These are phyloP conservation scores for Ornithoptera priamus DNA, from an alignment of 2,888 invertebrate genomes.

Conservation along the genomic window DNA sequence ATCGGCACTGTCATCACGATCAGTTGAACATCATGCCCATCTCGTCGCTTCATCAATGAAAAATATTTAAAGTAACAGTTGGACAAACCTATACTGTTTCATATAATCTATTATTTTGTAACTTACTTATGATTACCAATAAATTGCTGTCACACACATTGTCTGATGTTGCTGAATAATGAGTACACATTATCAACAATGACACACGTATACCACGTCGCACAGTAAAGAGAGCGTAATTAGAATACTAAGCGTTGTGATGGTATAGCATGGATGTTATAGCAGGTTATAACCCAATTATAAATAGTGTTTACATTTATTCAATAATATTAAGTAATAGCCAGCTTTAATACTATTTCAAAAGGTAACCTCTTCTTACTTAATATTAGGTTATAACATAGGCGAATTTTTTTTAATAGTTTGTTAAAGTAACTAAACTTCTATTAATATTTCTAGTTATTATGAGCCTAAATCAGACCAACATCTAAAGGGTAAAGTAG, in stretches of 20 bases:
- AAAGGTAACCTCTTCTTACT: too few species aligned
- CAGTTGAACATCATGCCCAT: too few species aligned
- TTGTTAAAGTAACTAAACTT: too few species aligned
- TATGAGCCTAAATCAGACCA: too few species aligned
- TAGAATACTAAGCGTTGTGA: background rate
- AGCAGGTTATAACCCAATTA: background rate
- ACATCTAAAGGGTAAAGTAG: too few species aligned
- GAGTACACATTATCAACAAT: background rate
- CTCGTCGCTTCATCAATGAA: too few species aligned
- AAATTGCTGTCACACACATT: slow-evolving; percentile 7
- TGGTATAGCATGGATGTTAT: background rate
- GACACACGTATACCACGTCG: background rate
- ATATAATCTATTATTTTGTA: background rate
- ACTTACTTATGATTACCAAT: background rate
- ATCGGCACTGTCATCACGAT: too few species aligned
- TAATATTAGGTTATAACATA: too few species aligned
- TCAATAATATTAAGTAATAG: too few species aligned
- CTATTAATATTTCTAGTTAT: too few species aligned
- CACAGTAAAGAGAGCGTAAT: background rate
- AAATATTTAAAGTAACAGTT: background rate
- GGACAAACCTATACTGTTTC: background rate
- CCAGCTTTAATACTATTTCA: too few species aligned
- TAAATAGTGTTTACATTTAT: background rate
- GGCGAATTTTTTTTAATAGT: too few species aligned
- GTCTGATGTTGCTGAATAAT: background rate